These are phyloP conservation scores for honey bee (Apis mellifera) DNA, from an alignment of 1,140 invertebrate species.

Conservation along the genomic window DNA sequence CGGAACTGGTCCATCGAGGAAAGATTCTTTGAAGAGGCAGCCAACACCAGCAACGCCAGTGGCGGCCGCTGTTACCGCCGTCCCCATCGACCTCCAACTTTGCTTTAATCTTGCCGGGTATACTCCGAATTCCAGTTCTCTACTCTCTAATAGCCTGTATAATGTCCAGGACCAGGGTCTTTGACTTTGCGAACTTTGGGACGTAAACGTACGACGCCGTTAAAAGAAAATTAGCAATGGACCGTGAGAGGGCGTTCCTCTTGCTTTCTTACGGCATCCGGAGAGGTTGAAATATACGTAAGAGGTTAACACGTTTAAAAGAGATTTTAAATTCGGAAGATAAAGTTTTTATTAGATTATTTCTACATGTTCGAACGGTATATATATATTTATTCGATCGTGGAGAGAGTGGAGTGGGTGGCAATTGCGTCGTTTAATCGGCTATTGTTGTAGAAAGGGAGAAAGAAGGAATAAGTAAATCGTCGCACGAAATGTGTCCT, in stretches of 20 bases:
- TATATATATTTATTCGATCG: too few species aligned
- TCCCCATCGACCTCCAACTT: slow-evolving; percentile 23
- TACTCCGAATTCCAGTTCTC: slow-evolving; percentile 39
- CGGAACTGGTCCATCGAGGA: slow-evolving; percentile 66
- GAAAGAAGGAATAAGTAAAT: neutral
- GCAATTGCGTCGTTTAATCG: neutral
- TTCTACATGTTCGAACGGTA: neutral
- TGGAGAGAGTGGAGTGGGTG: neutral
- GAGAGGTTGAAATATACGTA: too few species aligned
- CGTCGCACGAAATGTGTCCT: neutral
- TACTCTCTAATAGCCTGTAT: slow-evolving; percentile 24
- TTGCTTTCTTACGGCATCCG: too few species aligned
- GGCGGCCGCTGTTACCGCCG: neutral
- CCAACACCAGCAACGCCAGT: slow-evolving; percentile 42
- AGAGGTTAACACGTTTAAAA: too few species aligned
- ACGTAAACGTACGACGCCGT: too few species aligned
- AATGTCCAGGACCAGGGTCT: neutral
- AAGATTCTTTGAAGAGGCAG: slow-evolving; percentile 55
- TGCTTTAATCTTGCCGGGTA: slow-evolving; percentile 53
- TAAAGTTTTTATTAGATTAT: neutral
- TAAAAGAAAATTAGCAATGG: neutral
- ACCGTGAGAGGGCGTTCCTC: neutral
- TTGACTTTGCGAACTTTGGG: slow-evolving; percentile 7
- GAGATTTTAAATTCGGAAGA: too few species aligned
- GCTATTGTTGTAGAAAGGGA: too few species aligned